These are phyloP conservation scores for Archips crataeganus DNA, from an alignment of 2,888 invertebrate species.

Conservation along the genomic window DNA sequence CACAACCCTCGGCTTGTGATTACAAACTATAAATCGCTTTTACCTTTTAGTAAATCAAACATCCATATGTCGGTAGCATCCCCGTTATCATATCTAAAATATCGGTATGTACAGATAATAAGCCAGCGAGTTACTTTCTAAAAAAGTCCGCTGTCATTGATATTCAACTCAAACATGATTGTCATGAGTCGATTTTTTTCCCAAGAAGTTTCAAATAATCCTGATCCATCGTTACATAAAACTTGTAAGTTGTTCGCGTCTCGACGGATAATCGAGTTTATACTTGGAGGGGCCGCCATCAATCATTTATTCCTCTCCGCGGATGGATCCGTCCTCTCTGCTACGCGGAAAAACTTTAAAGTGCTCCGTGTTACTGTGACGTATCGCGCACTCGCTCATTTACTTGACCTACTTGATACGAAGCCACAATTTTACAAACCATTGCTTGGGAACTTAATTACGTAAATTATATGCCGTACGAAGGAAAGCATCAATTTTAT, in stretches of 20 bases:
- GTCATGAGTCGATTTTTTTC: slow-evolving; percentile 81
- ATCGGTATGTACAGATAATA: slow-evolving; percentile 16
- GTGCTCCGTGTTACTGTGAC: slow-evolving; percentile 75
- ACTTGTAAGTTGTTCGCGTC: slow-evolving; percentile 86
- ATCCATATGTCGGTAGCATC: background rate
- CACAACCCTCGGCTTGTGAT: background rate
- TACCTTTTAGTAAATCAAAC: background rate
- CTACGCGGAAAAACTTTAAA: slow-evolving; percentile 82
- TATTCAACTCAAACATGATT: slow-evolving; percentile 82
- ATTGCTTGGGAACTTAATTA: background rate
- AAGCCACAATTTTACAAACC: slow-evolving; percentile 1
- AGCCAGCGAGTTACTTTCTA: slow-evolving; percentile 19
- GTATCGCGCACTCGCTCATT: slow-evolving; percentile 64
- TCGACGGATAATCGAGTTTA: slow-evolving; percentile 86
- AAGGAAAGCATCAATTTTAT: slow-evolving; percentile 5
- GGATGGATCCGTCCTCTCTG: slow-evolving; percentile 61
- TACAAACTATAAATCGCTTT: too few relatives aligned
- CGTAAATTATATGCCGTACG: background rate
- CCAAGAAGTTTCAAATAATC: slow-evolving; percentile 78
- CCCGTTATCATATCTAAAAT: background rate
- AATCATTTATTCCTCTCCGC: slow-evolving; percentile 81
- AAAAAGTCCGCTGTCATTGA: slow-evolving; percentile 60
- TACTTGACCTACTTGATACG: slow-evolving; percentile 54
- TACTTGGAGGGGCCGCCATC: slow-evolving; percentile 84
- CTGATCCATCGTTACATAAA: slow-evolving; percentile 86